A percentile compares a stretch with the other conserved stretches of the same genome.
These are phyloP conservation scores for Corydoras sp. DNA, from an alignment of 2,113 vertebrate genomes.

Conservation along the genomic window DNA sequence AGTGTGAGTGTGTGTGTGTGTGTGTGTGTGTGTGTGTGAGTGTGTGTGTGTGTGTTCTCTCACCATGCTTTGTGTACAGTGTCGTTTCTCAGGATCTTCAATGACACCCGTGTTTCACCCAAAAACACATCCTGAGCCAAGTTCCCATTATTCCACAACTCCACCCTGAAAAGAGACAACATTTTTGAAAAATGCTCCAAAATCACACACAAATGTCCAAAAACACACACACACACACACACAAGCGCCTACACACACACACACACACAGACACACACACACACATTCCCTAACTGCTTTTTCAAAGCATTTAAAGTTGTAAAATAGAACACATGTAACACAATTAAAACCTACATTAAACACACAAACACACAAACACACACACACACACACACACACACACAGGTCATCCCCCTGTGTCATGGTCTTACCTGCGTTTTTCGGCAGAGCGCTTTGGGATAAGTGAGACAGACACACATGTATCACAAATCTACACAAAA, in stretches of 20 bases:
- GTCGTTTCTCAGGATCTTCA: slow-evolving; percentile 84
- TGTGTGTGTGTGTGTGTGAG: no score
- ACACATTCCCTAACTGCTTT: background rate
- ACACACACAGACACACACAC: slow-evolving; percentile 2
- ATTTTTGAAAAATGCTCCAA: no score
- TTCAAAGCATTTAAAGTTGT: background rate
- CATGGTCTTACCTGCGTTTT: slow-evolving; percentile 25
- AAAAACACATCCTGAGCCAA: slow-evolving; percentile 91
- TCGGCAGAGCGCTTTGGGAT: slow-evolving; percentile 18
- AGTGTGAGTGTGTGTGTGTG: background rate
- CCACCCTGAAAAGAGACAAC: slow-evolving; percentile 71
- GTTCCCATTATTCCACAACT: slow-evolving; percentile 94
- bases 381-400: no score
- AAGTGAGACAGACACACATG: slow-evolving; percentile 14
- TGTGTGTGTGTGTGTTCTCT: slow-evolving; percentile 35
- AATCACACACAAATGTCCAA: no score
- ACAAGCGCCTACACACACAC: no score
- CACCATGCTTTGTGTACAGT: slow-evolving; percentile 88
- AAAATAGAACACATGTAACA: background rate
- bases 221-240: no score
- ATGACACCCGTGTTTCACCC: slow-evolving; percentile 87
- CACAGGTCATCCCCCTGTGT: background rate
- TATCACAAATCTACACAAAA: slow-evolving; percentile 9
- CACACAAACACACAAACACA: no score
- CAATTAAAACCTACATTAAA: background rate